A percentile compares a stretch with the other conserved stretches of the same genome.
Conservation (phyloP, 2,797 vertebrate species). For the Pampus argenteus region DNA sequence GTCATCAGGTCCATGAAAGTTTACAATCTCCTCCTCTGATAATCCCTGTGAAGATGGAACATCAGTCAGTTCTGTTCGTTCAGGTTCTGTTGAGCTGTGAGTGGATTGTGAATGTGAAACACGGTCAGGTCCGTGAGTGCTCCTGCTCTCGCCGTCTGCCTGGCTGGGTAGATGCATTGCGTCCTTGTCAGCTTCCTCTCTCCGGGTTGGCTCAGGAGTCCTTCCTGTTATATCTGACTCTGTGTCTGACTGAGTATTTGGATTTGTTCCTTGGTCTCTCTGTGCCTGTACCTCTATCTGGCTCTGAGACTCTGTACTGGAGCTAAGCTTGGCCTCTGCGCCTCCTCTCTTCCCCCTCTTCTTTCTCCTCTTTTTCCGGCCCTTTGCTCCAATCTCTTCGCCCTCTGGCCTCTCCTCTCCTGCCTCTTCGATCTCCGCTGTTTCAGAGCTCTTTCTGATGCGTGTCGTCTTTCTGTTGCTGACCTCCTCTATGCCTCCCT, state of each 20-base stretch:
- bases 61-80: slow-evolving; percentile 7
- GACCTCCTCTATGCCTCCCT: slow-evolving; percentile 38
- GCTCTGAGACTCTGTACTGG: slow-evolving; percentile 55
- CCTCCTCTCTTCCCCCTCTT: slow-evolving; percentile 58
- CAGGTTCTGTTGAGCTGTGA: neutral
- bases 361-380: slow-evolving; percentile 60
- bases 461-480: slow-evolving; percentile 22
- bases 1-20: slow-evolving; percentile 1
- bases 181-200: slow-evolving; percentile 43
- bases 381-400: slow-evolving; percentile 45
- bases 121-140: slow-evolving; percentile 3
- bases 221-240: slow-evolving; percentile 40
- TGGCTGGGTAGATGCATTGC: slow-evolving; percentile 59
- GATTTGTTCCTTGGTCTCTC: slow-evolving; percentile 16
- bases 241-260: slow-evolving; percentile 1
- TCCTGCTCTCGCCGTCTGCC: slow-evolving; percentile 24
- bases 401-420: slow-evolving; percentile 32
- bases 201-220: slow-evolving; percentile 30
- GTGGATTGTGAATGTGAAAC: neutral
- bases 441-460: slow-evolving; percentile 46
- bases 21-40: slow-evolving; percentile 12
- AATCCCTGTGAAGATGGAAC: slow-evolving; percentile 1
- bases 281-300: slow-evolving; percentile 30
- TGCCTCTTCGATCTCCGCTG: slow-evolving; percentile 28
- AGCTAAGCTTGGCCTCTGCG: slow-evolving; percentile 54